A percentile compares a stretch with the other conserved stretches of the same genome.
Evolutionary conservation across 2,113 vertebrate genomes (phyloP).

Genomic region (Seriola aureovittata): DNA sequence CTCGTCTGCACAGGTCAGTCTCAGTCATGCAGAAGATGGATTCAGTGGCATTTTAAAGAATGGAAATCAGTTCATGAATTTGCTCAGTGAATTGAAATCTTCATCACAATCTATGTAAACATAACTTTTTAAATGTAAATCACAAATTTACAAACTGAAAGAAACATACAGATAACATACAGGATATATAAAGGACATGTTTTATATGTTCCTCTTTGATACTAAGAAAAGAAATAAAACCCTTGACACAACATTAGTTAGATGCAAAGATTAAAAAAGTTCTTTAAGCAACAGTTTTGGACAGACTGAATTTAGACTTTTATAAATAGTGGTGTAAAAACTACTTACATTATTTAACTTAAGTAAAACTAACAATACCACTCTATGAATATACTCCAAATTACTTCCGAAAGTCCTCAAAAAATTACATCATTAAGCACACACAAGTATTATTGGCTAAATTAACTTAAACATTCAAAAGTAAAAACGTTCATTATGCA

Average conservation of each 20-base stretch:
- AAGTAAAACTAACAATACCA: no score
- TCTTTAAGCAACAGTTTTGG: no score
- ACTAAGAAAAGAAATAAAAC: neutral
- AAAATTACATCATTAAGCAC: no score
- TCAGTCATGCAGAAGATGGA: neutral
- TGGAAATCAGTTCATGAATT: neutral
- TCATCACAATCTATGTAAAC: no score
- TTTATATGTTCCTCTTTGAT: neutral
- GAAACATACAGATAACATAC: neutral
- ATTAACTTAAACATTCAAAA: no score
- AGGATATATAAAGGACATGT: neutral
- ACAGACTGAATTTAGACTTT: neutral
- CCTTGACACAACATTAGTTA: neutral
- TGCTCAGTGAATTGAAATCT: neutral
- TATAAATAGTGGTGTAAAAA: no score
- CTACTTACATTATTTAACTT: no score
- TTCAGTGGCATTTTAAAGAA: neutral
- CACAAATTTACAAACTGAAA: neutral
- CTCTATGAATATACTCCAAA: no score
- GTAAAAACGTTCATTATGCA: no score
- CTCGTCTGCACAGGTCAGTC: conserved; percentile 93
- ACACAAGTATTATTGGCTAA: no score
- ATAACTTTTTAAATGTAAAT: neutral
- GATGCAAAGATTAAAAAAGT: no score
- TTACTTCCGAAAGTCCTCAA: neutral